phyloP scores from a whole-genome alignment of 2,888 invertebrate species.

The Leptinotarsa tumamoca region DNA sequence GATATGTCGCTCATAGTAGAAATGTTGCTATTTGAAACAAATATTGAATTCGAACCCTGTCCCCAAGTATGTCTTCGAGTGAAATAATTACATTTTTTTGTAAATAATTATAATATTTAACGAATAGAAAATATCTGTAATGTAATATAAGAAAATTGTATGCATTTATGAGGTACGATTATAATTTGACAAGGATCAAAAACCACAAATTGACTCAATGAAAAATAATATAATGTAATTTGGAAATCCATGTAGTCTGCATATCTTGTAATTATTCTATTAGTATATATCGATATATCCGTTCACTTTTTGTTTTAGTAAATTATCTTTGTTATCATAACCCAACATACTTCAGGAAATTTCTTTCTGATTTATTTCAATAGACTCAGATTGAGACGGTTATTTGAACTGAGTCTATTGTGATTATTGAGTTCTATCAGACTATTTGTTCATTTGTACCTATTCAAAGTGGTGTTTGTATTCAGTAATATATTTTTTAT shows the following conservation, averaged over 20 bases:
- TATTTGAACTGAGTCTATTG: constrained; percentile 33
- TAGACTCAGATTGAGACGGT: constrained; percentile 26
- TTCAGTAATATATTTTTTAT: constrained; percentile 40
- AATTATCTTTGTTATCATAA: constrained; percentile 7
- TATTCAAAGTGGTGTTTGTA: constrained; percentile 50
- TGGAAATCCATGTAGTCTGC: neutral
- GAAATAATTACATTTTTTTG: constrained; percentile 4
- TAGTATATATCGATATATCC: constrained; percentile 2
- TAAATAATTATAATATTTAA: constrained; percentile 26
- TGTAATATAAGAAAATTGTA: constrained; percentile 35
- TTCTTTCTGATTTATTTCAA: neutral
- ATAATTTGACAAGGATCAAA: neutral
- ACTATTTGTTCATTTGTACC: constrained; percentile 45
- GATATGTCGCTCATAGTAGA: constrained; percentile 21
- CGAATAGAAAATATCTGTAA: constrained; percentile 20
- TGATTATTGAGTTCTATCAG: constrained; percentile 30
- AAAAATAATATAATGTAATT: neutral
- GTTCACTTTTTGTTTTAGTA: neutral
- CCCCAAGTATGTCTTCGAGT: neutral
- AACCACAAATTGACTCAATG: neutral
- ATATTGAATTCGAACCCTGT: neutral
- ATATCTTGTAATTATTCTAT: neutral
- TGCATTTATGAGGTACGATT: constrained; percentile 9
- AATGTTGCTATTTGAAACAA: neutral
- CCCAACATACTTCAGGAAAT: constrained; percentile 15